Percentiles rank a stretch among this genome's conserved stretches.
Conservation (phyloP, 2,797 vertebrate species). For the Poeciliopsis gracilis region DNA sequence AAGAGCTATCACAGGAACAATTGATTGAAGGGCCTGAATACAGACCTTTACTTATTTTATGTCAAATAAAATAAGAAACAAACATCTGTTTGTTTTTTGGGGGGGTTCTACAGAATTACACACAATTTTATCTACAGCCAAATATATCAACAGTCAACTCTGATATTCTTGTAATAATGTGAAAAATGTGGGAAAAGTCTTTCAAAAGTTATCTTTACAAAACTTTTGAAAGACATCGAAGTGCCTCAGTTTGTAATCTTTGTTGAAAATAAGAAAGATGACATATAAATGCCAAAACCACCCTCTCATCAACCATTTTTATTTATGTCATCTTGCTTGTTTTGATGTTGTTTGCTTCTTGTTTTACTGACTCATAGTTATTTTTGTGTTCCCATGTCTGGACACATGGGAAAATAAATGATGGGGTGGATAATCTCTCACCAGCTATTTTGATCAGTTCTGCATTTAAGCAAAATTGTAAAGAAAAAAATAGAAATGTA, state of each 20-base stretch:
- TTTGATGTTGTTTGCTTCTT: neutral
- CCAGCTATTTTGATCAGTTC: neutral
- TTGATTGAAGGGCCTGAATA: neutral
- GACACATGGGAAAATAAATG: neutral
- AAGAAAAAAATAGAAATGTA: neutral
- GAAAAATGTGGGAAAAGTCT: neutral
- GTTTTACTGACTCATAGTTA: neutral
- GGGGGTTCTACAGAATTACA: neutral
- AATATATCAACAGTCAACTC: neutral
- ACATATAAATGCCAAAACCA: neutral
- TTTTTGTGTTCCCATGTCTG: too few relatives aligned
- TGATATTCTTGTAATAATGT: neutral
- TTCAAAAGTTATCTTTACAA: neutral
- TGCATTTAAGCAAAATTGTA: neutral
- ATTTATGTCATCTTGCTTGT: neutral
- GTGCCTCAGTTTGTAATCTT: neutral
- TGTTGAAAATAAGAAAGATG: neutral
- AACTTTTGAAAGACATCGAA: neutral
- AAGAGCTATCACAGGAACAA: too few relatives aligned
- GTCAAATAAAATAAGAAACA: neutral
- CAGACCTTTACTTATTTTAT: neutral
- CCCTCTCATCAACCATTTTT: neutral
- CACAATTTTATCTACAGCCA: neutral
- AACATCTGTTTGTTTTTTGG: too few relatives aligned
- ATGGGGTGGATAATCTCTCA: neutral